phyloP scores from a whole-genome alignment of 2,113 vertebrate genomes.

The Henicopernis longicauda region DNA sequence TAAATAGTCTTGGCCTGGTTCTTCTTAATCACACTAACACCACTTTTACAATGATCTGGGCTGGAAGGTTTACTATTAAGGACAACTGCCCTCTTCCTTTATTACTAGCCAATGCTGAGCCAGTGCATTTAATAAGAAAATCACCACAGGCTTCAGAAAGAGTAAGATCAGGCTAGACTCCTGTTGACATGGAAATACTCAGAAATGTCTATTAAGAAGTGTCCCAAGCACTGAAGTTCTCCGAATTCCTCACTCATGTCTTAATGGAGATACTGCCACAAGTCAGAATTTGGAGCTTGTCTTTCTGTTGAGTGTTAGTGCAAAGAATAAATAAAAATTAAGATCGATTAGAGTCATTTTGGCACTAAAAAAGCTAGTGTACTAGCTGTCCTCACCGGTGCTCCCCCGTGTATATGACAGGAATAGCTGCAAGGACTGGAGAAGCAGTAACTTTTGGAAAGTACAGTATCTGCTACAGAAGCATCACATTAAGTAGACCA shows the following conservation, averaged over 20 bases:
- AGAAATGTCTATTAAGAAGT: background rate
- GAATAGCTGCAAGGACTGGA: slow-evolving; percentile 38
- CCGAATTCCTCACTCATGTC: background rate
- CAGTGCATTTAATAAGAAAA: background rate
- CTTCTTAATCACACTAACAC: slow-evolving; percentile 39
- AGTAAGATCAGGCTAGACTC: background rate
- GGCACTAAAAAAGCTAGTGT: background rate
- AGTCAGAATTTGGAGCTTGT: background rate
- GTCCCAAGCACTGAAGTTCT: background rate
- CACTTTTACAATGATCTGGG: slow-evolving; percentile 14
- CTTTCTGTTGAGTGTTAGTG: background rate
- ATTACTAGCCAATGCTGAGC: background rate
- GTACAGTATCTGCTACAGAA: background rate
- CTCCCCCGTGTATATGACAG: background rate
- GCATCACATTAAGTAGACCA: slow-evolving; percentile 34
- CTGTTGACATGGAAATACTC: background rate
- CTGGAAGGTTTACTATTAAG: slow-evolving; percentile 3
- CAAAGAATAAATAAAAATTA: slow-evolving; percentile 10
- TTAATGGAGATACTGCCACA: background rate
- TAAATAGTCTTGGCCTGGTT: slow-evolving; percentile 26
- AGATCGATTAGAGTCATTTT: background rate
- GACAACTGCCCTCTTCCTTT: background rate
- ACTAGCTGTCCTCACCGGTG: background rate
- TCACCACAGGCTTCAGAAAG: background rate
- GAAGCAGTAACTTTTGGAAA: slow-evolving; percentile 43